phyloP scores from a whole-genome alignment of 2,888 invertebrate genomes.

The Leptinotarsa rubiginosa region DNA sequence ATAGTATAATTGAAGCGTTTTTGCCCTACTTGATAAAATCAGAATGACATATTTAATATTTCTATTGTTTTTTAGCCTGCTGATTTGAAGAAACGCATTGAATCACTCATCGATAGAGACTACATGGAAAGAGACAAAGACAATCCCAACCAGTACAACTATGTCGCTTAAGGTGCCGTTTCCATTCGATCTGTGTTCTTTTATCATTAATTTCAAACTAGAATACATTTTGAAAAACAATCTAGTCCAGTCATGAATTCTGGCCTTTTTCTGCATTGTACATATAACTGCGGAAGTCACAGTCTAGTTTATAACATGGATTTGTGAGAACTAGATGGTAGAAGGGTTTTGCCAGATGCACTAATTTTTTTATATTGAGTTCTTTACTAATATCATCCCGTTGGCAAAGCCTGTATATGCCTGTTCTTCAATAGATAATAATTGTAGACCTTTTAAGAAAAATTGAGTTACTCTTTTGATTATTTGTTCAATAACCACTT shows the following conservation, averaged over 20 bases:
- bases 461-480: slow-evolving; percentile 8
- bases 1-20: too few relatives aligned
- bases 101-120: slow-evolving; percentile 98
- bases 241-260: slow-evolving; percentile 52
- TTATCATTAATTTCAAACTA: slow-evolving; percentile 32
- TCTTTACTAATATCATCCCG: background rate
- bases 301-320: slow-evolving; percentile 18
- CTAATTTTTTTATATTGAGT: slow-evolving; percentile 12
- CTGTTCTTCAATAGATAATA: slow-evolving; percentile 4
- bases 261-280: slow-evolving; percentile 48
- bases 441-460: slow-evolving; percentile 1
- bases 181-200: slow-evolving; percentile 39
- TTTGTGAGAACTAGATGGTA: slow-evolving; percentile 7
- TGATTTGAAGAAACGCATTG: slow-evolving; percentile 98
- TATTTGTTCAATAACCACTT: background rate
- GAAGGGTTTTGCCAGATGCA: slow-evolving; percentile 19
- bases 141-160: slow-evolving; percentile 98
- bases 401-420: slow-evolving; percentile 12
- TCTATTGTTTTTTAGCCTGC: slow-evolving; percentile 78
- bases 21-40: too few relatives aligned
- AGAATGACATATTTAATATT: too few relatives aligned
- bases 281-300: slow-evolving; percentile 40
- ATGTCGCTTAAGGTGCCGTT: slow-evolving; percentile 85
- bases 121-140: slow-evolving; percentile 99
- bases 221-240: slow-evolving; percentile 37